These are phyloP conservation scores for Agrotis segetum DNA, from an alignment of 2,888 invertebrate genomes.

Conservation along the genomic window DNA sequence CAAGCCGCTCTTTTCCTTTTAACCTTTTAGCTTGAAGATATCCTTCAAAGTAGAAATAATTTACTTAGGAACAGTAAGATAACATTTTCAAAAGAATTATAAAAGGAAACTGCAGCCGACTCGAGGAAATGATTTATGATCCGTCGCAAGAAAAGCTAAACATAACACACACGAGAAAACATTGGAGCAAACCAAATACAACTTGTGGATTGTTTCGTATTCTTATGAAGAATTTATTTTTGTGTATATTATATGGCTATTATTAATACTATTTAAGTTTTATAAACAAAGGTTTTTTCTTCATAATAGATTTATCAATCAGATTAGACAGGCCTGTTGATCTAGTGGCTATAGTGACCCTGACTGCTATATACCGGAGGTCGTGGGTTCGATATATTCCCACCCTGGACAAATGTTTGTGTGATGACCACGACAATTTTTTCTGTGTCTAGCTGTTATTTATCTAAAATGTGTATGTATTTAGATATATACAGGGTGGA, in stretches of 20 bases:
- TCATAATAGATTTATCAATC: no score
- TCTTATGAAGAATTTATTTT: neutral
- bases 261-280: neutral
- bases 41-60: slow-evolving; percentile 7
- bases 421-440: no score
- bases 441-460: no score
- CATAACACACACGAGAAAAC: slow-evolving; percentile 31
- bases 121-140: slow-evolving; percentile 39
- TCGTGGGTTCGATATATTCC: no score
- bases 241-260: no score
- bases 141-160: slow-evolving; percentile 19
- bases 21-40: slow-evolving; percentile 17
- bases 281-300: neutral
- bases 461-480: no score
- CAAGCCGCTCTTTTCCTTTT: neutral
- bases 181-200: slow-evolving; percentile 30
- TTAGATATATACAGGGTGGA: no score
- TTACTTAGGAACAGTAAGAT: slow-evolving; percentile 10
- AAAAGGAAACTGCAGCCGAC: slow-evolving; percentile 25
- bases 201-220: slow-evolving; percentile 28
- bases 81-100: slow-evolving; percentile 34
- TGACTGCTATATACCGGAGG: no score
- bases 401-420: no score
- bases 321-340: no score
- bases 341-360: no score